Percentiles rank a stretch among this genome's conserved stretches.
Evolutionary conservation across 1,140 invertebrate species (phyloP).

Genomic region (Meteorus sp.): DNA sequence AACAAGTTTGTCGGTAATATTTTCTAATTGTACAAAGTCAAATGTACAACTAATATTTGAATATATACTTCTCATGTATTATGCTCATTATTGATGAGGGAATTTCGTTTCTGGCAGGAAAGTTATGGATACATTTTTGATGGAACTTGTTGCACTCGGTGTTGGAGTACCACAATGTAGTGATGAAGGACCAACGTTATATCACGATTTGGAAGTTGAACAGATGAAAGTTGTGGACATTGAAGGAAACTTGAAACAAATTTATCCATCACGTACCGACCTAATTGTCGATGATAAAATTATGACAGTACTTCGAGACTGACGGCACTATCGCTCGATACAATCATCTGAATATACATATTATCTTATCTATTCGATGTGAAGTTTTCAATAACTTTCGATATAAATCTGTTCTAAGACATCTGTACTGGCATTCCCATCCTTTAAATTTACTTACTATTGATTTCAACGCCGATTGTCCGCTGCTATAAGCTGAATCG

Average conservation of each 20-base stretch:
- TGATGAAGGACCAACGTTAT: conserved; percentile 15
- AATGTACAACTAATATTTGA: conserved; percentile 16
- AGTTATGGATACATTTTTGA: conserved; percentile 69
- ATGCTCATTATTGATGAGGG: neutral
- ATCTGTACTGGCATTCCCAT: no score
- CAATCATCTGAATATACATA: no score
- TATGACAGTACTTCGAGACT: conserved; percentile 49
- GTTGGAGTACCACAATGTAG: conserved; percentile 46
- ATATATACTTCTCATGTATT: neutral
- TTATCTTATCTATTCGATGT: no score
- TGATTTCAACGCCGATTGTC: no score
- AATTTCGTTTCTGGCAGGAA: conserved; percentile 43
- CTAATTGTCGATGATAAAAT: conserved; percentile 59
- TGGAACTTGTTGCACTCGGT: conserved; percentile 64
- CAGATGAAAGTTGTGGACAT: conserved; percentile 73
- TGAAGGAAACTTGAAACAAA: conserved; percentile 69
- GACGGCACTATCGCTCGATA: conserved; percentile 18
- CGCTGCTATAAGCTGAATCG: no score
- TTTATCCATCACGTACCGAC: conserved; percentile 79
- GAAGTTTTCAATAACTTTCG: no score
- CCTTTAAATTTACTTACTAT: no score
- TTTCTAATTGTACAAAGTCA: neutral
- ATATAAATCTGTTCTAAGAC: no score
- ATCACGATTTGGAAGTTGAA: conserved; percentile 59
- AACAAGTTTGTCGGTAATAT: conserved; percentile 65